These are phyloP conservation scores for Vollenhovia emeryi DNA, from an alignment of 1,140 invertebrate genomes.

Conservation along the genomic window DNA sequence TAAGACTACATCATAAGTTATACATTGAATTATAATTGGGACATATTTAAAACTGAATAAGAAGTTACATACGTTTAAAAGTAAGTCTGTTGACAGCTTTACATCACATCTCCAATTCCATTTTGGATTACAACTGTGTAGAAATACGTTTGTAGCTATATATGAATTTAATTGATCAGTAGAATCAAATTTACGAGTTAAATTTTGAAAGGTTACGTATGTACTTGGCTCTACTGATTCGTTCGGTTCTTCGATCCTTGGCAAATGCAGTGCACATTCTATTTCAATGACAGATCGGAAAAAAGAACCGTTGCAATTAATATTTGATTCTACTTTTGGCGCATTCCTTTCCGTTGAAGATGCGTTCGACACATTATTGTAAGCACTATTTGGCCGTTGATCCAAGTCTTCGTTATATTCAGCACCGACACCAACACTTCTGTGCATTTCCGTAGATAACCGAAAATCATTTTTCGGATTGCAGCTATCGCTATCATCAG, in stretches of 20 bases:
- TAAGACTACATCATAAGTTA: not conserved
- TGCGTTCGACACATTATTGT: constrained; percentile 26
- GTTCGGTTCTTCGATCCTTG: constrained; percentile 82
- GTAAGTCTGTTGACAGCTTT: constrained; percentile 84
- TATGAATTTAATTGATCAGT: constrained; percentile 75
- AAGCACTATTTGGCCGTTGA: constrained; percentile 50
- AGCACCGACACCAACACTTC: constrained; percentile 83
- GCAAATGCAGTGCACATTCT: constrained; percentile 86
- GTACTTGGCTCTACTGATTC: constrained; percentile 85
- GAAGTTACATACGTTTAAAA: constrained; percentile 84
- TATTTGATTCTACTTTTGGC: constrained; percentile 26
- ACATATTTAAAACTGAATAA: not conserved
- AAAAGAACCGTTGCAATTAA: constrained; percentile 9
- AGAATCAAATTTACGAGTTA: constrained; percentile 75
- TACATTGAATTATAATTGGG: not conserved
- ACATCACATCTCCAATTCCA: constrained; percentile 87
- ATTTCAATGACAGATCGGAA: constrained; percentile 86
- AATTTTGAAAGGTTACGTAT: constrained; percentile 87
- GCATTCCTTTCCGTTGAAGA: constrained; percentile 8
- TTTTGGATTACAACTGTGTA: constrained; percentile 85
- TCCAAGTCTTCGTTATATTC: constrained; percentile 77
- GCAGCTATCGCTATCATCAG: constrained; percentile 75
- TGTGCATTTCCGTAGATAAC: constrained; percentile 78
- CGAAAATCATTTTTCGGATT: constrained; percentile 76
- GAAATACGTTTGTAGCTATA: constrained; percentile 85